A percentile compares a stretch with the other conserved stretches of the same genome.
Evolutionary conservation across 2,888 invertebrate species (phyloP).

Genomic region (Graphium colonna): DNA sequence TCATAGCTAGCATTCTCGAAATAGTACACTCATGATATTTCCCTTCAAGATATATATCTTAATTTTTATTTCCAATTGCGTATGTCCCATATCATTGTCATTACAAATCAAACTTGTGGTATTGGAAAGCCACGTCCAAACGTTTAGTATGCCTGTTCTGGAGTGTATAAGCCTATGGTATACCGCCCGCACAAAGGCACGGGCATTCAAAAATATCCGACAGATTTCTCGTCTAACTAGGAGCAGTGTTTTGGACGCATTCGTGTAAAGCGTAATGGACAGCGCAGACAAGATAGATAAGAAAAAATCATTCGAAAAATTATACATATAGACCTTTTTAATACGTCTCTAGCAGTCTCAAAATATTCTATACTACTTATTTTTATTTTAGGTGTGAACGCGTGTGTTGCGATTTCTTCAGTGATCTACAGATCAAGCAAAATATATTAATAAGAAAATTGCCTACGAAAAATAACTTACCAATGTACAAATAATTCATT

Average conservation of each 20-base stretch:
- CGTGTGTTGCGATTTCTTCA: neutral
- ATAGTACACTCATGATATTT: neutral
- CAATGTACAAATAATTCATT: conserved; percentile 1
- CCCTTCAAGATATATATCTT: neutral
- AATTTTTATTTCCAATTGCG: neutral
- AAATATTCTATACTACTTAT: conserved; percentile 14
- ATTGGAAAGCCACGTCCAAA: neutral
- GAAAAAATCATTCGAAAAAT: conserved; percentile 7
- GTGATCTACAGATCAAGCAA: neutral
- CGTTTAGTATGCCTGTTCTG: neutral
- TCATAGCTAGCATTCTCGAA: neutral
- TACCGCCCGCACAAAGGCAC: neutral
- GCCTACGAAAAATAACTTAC: neutral
- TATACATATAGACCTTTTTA: neutral
- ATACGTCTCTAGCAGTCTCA: conserved; percentile 21
- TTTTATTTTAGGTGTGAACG: neutral
- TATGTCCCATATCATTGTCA: neutral
- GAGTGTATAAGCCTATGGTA: neutral
- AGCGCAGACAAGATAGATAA: neutral
- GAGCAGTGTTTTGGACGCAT: conserved; percentile 10
- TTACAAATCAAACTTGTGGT: neutral
- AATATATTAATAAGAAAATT: neutral
- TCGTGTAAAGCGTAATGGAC: conserved; percentile 11
- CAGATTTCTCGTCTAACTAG: neutral
- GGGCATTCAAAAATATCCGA: neutral